These are phyloP conservation scores for Clarias platycephalus DNA, from an alignment of 2,797 vertebrate genomes.

Conservation along the genomic window DNA sequence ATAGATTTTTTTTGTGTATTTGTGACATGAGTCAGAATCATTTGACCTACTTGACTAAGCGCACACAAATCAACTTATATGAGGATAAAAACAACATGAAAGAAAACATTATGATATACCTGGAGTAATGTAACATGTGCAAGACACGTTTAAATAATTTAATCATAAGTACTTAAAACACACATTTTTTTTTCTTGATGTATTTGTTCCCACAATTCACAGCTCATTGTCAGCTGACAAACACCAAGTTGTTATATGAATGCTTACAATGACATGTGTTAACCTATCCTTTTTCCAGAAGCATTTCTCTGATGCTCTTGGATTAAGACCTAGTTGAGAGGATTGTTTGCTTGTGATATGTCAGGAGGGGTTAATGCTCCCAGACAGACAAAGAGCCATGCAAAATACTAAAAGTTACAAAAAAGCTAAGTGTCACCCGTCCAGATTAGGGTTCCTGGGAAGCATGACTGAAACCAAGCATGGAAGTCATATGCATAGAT, in stretches of 20 bases:
- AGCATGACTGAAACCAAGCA: background rate
- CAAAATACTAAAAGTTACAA: background rate
- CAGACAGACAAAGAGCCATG: background rate
- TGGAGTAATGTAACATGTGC: background rate
- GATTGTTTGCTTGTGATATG: background rate
- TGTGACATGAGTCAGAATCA: background rate
- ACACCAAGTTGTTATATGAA: background rate
- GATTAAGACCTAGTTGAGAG: constrained; percentile 4
- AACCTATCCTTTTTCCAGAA: background rate
- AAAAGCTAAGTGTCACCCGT: background rate
- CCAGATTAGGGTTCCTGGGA: background rate
- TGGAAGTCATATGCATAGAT: background rate
- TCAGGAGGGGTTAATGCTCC: background rate
- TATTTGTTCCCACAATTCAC: background rate
- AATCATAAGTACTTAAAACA: background rate
- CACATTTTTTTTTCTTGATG: background rate
- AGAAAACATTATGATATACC: background rate
- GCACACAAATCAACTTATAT: background rate
- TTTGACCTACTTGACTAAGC: background rate
- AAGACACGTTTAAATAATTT: background rate
- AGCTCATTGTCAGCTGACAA: background rate
- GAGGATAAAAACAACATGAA: background rate
- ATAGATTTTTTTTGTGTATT: background rate
- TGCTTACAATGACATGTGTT: background rate
- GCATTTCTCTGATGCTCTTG: background rate